phyloP scores from a whole-genome alignment of 1,140 invertebrate species.

The Zaprionus vittiger region DNA sequence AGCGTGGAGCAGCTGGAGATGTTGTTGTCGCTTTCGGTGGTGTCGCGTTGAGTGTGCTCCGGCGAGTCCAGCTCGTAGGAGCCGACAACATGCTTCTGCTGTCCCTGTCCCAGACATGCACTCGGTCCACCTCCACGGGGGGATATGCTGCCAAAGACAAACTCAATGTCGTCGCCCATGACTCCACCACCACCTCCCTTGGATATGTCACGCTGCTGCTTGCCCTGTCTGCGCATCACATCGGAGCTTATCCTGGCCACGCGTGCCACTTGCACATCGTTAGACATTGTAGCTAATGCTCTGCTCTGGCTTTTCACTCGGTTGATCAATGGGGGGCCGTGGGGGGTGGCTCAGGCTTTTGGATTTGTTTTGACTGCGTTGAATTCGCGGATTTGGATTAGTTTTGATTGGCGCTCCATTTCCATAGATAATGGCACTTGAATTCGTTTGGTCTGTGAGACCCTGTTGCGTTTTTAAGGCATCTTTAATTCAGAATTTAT shows the following conservation, averaged over 20 bases:
- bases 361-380: constrained; percentile 28
- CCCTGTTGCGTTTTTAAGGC: constrained; percentile 45
- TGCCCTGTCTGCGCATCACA: constrained; percentile 47
- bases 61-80: constrained; percentile 69
- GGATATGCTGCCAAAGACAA: constrained; percentile 75
- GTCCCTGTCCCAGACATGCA: constrained; percentile 20
- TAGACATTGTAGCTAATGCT: constrained; percentile 55
- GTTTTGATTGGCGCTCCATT: constrained; percentile 68
- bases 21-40: constrained; percentile 81
- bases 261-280: constrained; percentile 82
- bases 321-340: neutral
- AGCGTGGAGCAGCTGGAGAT: constrained; percentile 83
- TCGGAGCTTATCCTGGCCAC: constrained; percentile 68
- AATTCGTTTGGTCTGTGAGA: constrained; percentile 36
- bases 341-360: constrained; percentile 25
- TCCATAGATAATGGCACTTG: constrained; percentile 38
- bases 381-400: constrained; percentile 15
- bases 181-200: constrained; percentile 53
- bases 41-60: constrained; percentile 75
- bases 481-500: constrained; percentile 68
- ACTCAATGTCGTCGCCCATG: constrained; percentile 60
- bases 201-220: constrained; percentile 43
- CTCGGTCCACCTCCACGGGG: constrained; percentile 51
- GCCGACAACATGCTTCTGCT: constrained; percentile 50
- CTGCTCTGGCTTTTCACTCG: constrained; percentile 1